These are phyloP conservation scores for Drosophila pegasa DNA, from an alignment of 2,888 invertebrate genomes.

Conservation along the genomic window DNA sequence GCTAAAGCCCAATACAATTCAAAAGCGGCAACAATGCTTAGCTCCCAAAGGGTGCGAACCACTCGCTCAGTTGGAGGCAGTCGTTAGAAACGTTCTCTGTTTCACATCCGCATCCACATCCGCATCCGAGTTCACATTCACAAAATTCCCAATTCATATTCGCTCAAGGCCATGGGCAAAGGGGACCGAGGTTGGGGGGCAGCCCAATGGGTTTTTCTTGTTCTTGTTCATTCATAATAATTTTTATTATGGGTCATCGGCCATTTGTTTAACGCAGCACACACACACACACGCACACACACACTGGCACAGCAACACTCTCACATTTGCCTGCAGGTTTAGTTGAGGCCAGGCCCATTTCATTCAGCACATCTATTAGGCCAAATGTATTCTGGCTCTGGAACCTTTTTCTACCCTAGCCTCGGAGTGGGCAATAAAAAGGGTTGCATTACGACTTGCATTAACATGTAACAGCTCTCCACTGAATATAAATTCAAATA, in stretches of 20 bases:
- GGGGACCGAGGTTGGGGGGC: neutral
- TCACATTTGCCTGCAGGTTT: constrained; percentile 42
- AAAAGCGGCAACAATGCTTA: constrained; percentile 32
- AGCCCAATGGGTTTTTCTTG: constrained; percentile 75
- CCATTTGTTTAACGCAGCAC: constrained; percentile 75
- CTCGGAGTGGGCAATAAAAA: neutral
- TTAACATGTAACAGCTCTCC: neutral
- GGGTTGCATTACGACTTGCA: constrained; percentile 1
- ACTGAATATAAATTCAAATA: neutral
- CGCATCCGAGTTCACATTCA: constrained; percentile 3
- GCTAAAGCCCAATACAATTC: constrained; percentile 57
- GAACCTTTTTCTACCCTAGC: constrained; percentile 45
- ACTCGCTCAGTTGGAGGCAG: constrained; percentile 13
- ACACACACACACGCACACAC: constrained; percentile 39
- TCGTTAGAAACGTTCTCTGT: constrained; percentile 25
- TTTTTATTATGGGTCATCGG: constrained; percentile 81
- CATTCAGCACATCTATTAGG: constrained; percentile 75
- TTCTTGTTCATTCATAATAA: constrained; percentile 79
- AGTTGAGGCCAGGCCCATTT: constrained; percentile 57
- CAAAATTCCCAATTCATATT: constrained; percentile 26
- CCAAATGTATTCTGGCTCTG: constrained; percentile 62
- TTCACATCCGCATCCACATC: neutral
- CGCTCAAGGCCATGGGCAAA: constrained; percentile 28
- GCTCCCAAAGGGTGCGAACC: constrained; percentile 47
- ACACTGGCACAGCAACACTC: constrained; percentile 15